Conservation (phyloP, 1,140 invertebrate genomes). For the Drosophila auraria region DNA sequence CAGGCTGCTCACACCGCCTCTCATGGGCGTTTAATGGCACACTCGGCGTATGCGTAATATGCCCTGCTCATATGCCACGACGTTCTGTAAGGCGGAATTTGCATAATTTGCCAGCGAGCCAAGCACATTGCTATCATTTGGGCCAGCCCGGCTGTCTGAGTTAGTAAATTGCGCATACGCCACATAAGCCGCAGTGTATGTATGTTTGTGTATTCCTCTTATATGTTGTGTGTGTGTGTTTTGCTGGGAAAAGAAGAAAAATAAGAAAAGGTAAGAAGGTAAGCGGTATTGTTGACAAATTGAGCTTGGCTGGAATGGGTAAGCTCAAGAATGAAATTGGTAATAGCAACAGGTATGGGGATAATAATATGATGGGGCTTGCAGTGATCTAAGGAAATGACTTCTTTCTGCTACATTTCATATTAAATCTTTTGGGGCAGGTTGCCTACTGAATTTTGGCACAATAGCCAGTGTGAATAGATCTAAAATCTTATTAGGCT, state of each 20-base stretch:
- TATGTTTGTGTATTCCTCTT: constrained; percentile 4
- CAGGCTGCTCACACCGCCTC: constrained; percentile 3
- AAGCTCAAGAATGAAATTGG: constrained; percentile 17
- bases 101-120: constrained; percentile 70
- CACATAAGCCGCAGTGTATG: constrained; percentile 56
- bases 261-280: constrained; percentile 14
- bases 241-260: neutral
- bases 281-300: constrained; percentile 42
- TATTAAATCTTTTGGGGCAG: neutral
- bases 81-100: constrained; percentile 44
- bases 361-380: constrained; percentile 26
- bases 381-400: constrained; percentile 6
- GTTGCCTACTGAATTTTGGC: neutral
- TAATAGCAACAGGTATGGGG: constrained; percentile 34
- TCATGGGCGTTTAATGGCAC: constrained; percentile 69
- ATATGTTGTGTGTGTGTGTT: constrained; percentile 11
- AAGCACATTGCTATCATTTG: constrained; percentile 74
- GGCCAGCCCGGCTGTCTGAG: constrained; percentile 67
- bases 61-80: constrained; percentile 67
- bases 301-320: constrained; percentile 19
- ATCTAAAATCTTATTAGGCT: neutral
- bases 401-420: neutral
- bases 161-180: constrained; percentile 80
- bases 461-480: neutral
- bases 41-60: constrained; percentile 79